Conservation (phyloP, 2,888 invertebrate genomes). For the Agrypnus murinus region DNA sequence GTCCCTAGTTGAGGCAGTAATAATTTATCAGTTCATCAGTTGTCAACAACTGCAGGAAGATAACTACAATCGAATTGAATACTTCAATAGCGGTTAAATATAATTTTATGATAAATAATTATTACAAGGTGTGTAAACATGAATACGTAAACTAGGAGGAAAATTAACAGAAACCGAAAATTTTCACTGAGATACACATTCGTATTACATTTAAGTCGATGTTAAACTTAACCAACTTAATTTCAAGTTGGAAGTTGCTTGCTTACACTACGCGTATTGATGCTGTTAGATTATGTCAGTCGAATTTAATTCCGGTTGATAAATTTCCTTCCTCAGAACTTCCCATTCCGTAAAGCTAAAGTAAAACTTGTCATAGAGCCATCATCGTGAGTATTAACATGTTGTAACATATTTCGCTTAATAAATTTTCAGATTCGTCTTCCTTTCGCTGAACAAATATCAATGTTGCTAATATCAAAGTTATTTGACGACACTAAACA, state of each 20-base stretch:
- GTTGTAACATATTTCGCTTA: too few species aligned
- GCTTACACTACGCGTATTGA: neutral
- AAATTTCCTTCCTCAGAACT: neutral
- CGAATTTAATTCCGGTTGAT: neutral
- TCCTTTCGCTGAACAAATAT: too few species aligned
- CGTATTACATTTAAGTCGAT: too few species aligned
- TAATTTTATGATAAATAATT: too few species aligned
- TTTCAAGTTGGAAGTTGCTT: neutral
- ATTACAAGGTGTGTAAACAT: too few species aligned
- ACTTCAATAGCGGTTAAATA: neutral
- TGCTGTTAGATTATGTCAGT: neutral
- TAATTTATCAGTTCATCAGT: conserved; percentile 21
- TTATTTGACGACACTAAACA: too few species aligned
- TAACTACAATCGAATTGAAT: neutral
- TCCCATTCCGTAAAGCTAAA: too few species aligned
- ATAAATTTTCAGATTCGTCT: too few species aligned
- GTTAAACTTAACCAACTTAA: conserved; percentile 3
- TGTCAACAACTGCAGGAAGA: neutral
- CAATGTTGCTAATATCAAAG: too few species aligned
- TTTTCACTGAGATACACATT: too few species aligned
- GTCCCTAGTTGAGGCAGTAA: conserved; percentile 12
- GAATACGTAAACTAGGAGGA: neutral
- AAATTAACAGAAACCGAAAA: neutral
- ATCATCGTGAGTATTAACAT: too few species aligned
- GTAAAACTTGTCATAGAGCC: too few species aligned